Evolutionary conservation across 2,113 vertebrate species (phyloP).

Genomic region (Nibea coibor): DNA sequence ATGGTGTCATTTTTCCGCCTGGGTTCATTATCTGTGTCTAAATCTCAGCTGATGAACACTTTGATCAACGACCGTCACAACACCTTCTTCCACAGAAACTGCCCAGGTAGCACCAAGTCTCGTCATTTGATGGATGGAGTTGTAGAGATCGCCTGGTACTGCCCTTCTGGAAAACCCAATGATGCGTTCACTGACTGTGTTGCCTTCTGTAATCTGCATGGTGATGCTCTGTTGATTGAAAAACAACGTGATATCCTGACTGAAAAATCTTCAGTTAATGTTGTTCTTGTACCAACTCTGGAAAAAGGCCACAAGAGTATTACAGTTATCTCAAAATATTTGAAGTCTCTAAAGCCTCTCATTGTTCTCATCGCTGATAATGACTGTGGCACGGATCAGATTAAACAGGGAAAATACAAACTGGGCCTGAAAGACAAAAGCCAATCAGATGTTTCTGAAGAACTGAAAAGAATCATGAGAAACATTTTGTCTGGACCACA

Average conservation of each 20-base stretch:
- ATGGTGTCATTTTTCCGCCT: constrained; percentile 83
- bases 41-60: constrained; percentile 84
- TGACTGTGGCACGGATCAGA: neutral
- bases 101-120: constrained; percentile 75
- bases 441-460: constrained; percentile 64
- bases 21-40: constrained; percentile 81
- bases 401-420: constrained; percentile 44
- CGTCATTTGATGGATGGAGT: constrained; percentile 80
- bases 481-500: constrained; percentile 50
- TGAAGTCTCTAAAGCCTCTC: constrained; percentile 55
- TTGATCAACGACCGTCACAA: constrained; percentile 74
- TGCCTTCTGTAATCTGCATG: constrained; percentile 83
- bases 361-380: constrained; percentile 74
- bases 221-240: constrained; percentile 70
- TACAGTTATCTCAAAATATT: constrained; percentile 20
- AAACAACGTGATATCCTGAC: constrained; percentile 73
- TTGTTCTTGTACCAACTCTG: constrained; percentile 70
- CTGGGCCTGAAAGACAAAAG: constrained; percentile 75
- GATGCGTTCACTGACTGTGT: constrained; percentile 82
- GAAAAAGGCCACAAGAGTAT: constrained; percentile 37
- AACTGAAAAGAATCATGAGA: constrained; percentile 69
- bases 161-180: constrained; percentile 70
- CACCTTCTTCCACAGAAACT: constrained; percentile 83
- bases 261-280: constrained; percentile 72
- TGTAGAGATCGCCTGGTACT: constrained; percentile 87